These are phyloP conservation scores for Drosophila colorata DNA, from an alignment of 2,888 invertebrate genomes.

Conservation along the genomic window DNA sequence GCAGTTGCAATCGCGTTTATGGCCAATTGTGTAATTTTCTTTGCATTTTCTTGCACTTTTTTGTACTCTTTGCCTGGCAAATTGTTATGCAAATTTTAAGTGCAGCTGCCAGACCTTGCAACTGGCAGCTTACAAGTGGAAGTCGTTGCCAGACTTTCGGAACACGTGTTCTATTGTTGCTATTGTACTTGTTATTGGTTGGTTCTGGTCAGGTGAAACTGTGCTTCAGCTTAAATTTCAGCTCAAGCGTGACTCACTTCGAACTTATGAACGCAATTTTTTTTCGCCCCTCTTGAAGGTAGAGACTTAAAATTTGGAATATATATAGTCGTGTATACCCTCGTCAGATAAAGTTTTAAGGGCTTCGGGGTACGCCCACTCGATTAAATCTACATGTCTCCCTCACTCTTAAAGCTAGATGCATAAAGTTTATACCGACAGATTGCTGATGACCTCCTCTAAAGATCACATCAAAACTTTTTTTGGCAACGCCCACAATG, in stretches of 20 bases:
- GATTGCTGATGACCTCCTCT: no score
- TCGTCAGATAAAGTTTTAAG: no score
- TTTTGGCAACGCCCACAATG: no score
- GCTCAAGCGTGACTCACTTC: conserved; percentile 55
- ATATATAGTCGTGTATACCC: no score
- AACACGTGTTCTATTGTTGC: conserved; percentile 61
- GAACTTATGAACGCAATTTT: no score
- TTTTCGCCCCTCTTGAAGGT: no score
- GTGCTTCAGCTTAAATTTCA: conserved; percentile 8
- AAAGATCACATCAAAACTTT: no score
- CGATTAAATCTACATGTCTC: no score
- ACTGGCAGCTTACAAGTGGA: not conserved
- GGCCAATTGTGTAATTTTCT: conserved; percentile 73
- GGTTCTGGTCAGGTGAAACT: conserved; percentile 60
- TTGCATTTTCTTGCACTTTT: conserved; percentile 41
- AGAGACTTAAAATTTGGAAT: no score
- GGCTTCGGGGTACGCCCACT: no score
- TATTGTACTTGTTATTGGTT: conserved; percentile 6
- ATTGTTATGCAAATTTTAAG: conserved; percentile 71
- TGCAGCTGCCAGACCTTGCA: conserved; percentile 29
- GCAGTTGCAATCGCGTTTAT: conserved; percentile 59
- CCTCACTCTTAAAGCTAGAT: no score
- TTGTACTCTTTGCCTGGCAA: conserved; percentile 35
- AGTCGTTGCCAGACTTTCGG: conserved; percentile 59
- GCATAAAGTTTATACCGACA: no score